Conservation (phyloP, 2,113 vertebrate species). For the Apeltes quadracus region DNA sequence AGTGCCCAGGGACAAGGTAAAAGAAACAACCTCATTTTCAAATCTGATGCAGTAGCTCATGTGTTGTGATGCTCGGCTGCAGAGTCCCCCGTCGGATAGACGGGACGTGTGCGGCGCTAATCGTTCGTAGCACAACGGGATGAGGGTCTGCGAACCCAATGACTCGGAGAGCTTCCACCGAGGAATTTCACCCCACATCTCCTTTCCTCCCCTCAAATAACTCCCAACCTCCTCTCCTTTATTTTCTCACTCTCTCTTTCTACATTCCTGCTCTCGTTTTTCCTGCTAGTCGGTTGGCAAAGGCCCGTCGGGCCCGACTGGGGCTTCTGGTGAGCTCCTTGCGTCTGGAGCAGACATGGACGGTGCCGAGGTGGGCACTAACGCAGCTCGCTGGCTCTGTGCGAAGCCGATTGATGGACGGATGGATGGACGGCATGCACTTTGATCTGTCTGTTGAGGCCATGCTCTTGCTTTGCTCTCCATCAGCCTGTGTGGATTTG, state of each 20-base stretch:
- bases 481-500: conserved; percentile 43
- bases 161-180: conserved; percentile 58
- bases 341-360: conserved; percentile 68
- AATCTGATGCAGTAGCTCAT: neutral
- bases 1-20: conserved; percentile 93
- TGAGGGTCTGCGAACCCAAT: conserved; percentile 50
- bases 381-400: conserved; percentile 51
- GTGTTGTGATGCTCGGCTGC: conserved; percentile 17
- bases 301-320: conserved; percentile 54
- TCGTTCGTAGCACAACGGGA: conserved; percentile 39
- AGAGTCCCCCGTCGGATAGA: neutral
- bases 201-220: conserved; percentile 33
- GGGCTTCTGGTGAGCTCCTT: conserved; percentile 62
- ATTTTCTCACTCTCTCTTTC: conserved; percentile 8
- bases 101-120: conserved; percentile 26
- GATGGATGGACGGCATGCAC: conserved; percentile 53
- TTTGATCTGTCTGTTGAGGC: conserved; percentile 57
- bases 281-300: conserved; percentile 69
- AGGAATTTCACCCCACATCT: conserved; percentile 61
- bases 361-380: conserved; percentile 75
- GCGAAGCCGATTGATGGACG: conserved; percentile 34
- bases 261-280: conserved; percentile 48
- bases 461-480: conserved; percentile 36
- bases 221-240: conserved; percentile 27
- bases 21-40: neutral